A percentile compares a stretch with the other conserved stretches of the same genome.
Evolutionary conservation across 2,113 vertebrate species (phyloP).

Genomic region (Dolichotis patagonum): DNA sequence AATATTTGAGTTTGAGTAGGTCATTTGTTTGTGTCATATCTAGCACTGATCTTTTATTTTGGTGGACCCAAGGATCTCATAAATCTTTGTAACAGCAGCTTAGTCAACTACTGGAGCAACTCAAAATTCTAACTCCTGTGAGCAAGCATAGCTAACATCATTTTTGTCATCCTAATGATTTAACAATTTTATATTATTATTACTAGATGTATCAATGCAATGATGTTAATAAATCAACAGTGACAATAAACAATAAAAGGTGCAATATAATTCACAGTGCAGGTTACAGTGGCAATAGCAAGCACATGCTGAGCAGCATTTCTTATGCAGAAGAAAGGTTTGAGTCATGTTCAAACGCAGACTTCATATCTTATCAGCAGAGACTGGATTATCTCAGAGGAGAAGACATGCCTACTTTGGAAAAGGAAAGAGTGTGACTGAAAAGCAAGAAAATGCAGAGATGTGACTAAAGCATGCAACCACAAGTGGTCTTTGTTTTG

Average conservation of each 20-base stretch:
- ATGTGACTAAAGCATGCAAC: not conserved
- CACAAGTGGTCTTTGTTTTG: not conserved
- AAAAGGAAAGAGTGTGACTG: not conserved
- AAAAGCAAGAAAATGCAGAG: not conserved
- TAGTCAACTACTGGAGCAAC: not conserved
- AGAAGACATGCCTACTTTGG: not conserved
- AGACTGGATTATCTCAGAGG: not conserved
- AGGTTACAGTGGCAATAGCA: not conserved
- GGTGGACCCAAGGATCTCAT: not conserved
- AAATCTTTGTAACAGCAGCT: not conserved
- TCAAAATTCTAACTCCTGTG: not conserved
- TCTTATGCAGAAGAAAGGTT: not conserved
- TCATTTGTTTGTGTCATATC: not conserved
- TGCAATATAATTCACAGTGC: not conserved
- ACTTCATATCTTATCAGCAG: not conserved
- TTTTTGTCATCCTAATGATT: not conserved
- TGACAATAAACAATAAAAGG: not conserved
- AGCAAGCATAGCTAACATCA: not conserved
- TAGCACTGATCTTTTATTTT: conserved; percentile 14
- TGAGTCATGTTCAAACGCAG: not conserved
- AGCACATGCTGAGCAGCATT: not conserved
- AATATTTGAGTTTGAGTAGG: not conserved
- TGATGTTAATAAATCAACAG: not conserved
- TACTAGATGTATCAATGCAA: not conserved
- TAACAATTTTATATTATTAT: not conserved